Conservation (phyloP, 2,797 vertebrate species). For the Linurgus olivaceus region DNA sequence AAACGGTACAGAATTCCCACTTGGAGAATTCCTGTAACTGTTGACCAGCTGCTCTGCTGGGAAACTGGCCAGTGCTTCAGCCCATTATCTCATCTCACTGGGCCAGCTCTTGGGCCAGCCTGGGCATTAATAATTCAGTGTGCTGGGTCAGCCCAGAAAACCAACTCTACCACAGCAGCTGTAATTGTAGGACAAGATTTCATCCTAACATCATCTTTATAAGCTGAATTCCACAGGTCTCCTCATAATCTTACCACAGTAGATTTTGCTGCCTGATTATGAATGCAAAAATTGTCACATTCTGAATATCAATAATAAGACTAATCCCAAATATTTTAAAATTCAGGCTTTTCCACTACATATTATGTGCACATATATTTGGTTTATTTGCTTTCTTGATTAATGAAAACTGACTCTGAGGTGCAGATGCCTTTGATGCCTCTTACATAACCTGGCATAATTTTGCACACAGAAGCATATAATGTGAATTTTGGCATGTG, state of each 20-base stretch:
- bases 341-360: not conserved
- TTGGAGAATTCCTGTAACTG: not conserved
- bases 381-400: not conserved
- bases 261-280: not conserved
- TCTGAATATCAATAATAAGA: not conserved
- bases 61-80: not conserved
- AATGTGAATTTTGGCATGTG: not conserved
- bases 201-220: not conserved
- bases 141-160: not conserved
- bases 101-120: not conserved
- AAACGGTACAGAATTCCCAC: not conserved
- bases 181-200: not conserved
- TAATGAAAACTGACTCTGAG: not conserved
- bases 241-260: not conserved
- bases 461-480: not conserved
- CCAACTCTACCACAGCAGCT: not conserved
- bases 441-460: not conserved
- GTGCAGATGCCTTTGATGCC: not conserved
- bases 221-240: not conserved
- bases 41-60: not conserved
- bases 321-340: not conserved
- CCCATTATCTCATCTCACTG: not conserved
- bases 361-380: not conserved
- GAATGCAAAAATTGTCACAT: not conserved
- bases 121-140: not conserved